Base-by-base conservation (phyloP, 2,797 vertebrate genomes). In the Vespertilio murinus region DNA sequence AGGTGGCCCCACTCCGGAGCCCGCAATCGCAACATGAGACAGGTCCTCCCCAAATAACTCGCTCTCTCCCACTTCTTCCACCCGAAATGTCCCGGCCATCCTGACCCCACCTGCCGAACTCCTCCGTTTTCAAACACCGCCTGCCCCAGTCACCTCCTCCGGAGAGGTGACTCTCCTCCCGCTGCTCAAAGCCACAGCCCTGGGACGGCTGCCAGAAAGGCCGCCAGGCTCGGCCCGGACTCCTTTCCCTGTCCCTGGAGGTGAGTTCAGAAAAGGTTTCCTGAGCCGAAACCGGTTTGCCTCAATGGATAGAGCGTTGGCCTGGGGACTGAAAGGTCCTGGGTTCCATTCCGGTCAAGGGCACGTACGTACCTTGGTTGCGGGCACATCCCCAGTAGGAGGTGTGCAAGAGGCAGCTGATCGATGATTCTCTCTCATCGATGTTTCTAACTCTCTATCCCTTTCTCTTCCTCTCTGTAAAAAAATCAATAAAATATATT, bases 261-360 rank as follows among this genome's bases (percentile, higher is more conserved):
- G 69, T n/a, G 33, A 69, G 54, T 77, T 93, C 94, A 93, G 90
- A 88, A 78, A 73, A 91, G 18, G 20, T 71, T 94, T 88, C 83
- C 84, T 75, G 30, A 49, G n/a, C n/a, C n/a, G n/a, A n/a, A n/a
- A n/a, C n/a, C n/a, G n/a, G n/a, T n/a, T n/a, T n/a, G n/a, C n/a
- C n/a, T n/a, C n/a, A n/a, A n/a, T n/a, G n/a, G n/a, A n/a, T n/a
- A n/a, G n/a, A n/a, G n/a, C n/a, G n/a, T n/a, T n/a, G n/a, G n/a
- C n/a, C n/a, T n/a, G n/a, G n/a, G n/a, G n/a, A n/a, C n/a, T n/a
- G n/a, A n/a, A n/a, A n/a, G n/a, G n/a, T n/a, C n/a, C n/a, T n/a
- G n/a, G n/a, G n/a, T n/a, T n/a, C n/a, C n/a, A n/a, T n/a, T n/a
- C n/a, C n/a, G n/a, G n/a, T n/a, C n/a, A n/a, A n/a, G n/a, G n/a